Percentiles rank a stretch among this genome's conserved stretches.
These are phyloP conservation scores for Drosophila silvestris DNA, from an alignment of 2,888 invertebrate genomes.

Conservation along the genomic window DNA sequence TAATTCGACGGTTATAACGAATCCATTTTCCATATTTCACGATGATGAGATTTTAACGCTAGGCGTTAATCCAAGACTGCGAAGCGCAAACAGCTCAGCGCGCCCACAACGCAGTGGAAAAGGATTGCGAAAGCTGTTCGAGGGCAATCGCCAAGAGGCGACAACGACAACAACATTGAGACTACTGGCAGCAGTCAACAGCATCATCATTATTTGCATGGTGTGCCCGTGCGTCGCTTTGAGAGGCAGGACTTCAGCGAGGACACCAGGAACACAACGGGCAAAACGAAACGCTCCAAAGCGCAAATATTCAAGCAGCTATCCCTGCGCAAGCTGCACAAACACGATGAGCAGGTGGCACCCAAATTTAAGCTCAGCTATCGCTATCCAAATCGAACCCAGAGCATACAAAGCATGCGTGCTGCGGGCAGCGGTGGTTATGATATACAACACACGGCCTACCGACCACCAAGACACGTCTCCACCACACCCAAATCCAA, in stretches of 20 bases:
- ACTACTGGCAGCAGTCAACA: not conserved
- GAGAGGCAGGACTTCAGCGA: slow-evolving; percentile 82
- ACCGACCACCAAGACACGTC: slow-evolving; percentile 48
- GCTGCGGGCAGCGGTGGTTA: slow-evolving; percentile 62
- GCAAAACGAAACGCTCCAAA: slow-evolving; percentile 47
- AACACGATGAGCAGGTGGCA: slow-evolving; percentile 49
- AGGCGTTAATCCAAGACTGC: slow-evolving; percentile 73
- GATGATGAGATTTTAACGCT: slow-evolving; percentile 81
- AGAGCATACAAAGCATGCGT: slow-evolving; percentile 76
- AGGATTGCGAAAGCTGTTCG: slow-evolving; percentile 75
- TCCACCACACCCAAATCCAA: slow-evolving; percentile 63
- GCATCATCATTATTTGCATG: slow-evolving; percentile 76
- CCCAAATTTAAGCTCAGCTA: slow-evolving; percentile 83
- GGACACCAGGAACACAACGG: slow-evolving; percentile 1
- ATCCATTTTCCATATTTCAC: slow-evolving; percentile 84
- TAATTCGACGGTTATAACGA: slow-evolving; percentile 84
- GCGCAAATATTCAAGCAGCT: slow-evolving; percentile 78
- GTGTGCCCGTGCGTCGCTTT: slow-evolving; percentile 81
- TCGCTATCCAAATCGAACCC: slow-evolving; percentile 84
- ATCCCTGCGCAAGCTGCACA: slow-evolving; percentile 74
- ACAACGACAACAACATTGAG: slow-evolving; percentile 1
- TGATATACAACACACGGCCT: slow-evolving; percentile 65
- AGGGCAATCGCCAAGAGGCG: slow-evolving; percentile 39
- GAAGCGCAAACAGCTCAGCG: slow-evolving; percentile 61
- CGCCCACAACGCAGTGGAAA: slow-evolving; percentile 59